Base-by-base conservation (phyloP, 1,140 invertebrate species). In the Linepithema humile region DNA sequence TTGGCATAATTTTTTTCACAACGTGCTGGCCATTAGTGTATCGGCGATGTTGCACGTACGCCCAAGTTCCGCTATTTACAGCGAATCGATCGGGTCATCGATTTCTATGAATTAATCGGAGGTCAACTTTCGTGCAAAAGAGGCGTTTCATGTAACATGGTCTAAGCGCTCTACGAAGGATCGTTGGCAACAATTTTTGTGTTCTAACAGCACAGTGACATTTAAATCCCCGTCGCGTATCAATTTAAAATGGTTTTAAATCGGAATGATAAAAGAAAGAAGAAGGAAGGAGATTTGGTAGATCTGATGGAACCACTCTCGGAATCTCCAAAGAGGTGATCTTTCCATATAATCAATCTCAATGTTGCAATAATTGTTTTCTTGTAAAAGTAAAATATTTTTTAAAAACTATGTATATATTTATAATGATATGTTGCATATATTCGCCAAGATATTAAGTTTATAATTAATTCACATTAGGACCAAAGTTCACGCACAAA, bases 401-500 rank as follows among this genome's bases (percentile, higher is more conserved):
- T 59, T 43, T 17, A 10, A n/a, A 32, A 62, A 17, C n/a, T n/a
- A n/a, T n/a, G 6, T 12, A 29, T 43, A 10, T 74, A 35, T 60
- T 32, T 60, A 2, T 23, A 62, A 62, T 62, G 29, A 9, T 55
- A 59, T 62, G 9, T 17, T 29, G 6, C n/a, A 1, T 43, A 23
- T 64, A 48, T 1, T 65, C 29, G 2, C 9, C 2, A 1, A 65
- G 9, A 35, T 53, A 53, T 55, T 78, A 55, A 53, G 3, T 40
- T 50, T 17, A 5, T 2, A 32, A 84, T 86, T 72, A 82, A n/a
- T 82, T 87, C 74, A 53, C 92, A 94, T n/a, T 87, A 97, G 96
- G 91, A 96, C 96, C 29, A 97, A 97, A 95, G 97, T 98, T 73
- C 97, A 98, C 92, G 98, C 98, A 45, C 98, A 98, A 93, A 95